These are phyloP conservation scores for Odobenus rosmarus DNA, from an alignment of 2,113 vertebrate species.

Conservation along the genomic window DNA sequence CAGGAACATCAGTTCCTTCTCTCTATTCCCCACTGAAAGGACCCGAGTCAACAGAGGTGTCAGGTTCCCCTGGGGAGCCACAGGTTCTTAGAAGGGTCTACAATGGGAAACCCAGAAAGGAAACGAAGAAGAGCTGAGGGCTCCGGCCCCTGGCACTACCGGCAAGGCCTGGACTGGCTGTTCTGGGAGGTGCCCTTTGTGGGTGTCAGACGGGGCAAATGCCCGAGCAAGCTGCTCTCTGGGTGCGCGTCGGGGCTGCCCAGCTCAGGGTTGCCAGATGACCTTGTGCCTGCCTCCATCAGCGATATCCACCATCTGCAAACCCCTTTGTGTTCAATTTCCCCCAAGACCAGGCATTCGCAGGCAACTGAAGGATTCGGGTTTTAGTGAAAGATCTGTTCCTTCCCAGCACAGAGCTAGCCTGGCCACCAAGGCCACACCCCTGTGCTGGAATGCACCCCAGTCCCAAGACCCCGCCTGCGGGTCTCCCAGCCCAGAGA, in stretches of 20 bases:
- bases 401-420: neutral
- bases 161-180: neutral
- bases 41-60: neutral
- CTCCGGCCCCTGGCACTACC: neutral
- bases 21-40: neutral
- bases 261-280: neutral
- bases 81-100: neutral
- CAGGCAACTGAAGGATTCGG: neutral
- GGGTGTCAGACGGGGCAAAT: neutral
- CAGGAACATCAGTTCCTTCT: too few relatives aligned
- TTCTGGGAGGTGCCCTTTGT: neutral
- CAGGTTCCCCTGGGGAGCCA: neutral
- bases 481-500: neutral
- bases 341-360: neutral
- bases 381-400: neutral
- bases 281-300: neutral
- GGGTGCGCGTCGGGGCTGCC: neutral
- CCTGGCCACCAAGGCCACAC: neutral
- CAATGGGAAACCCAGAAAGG: neutral
- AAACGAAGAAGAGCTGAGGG: neutral
- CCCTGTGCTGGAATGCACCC: neutral
- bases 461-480: neutral
- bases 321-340: neutral
- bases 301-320: neutral
- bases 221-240: neutral